Base-by-base conservation (phyloP, 2,888 invertebrate species). In the Rhorus exstirpatorius region DNA sequence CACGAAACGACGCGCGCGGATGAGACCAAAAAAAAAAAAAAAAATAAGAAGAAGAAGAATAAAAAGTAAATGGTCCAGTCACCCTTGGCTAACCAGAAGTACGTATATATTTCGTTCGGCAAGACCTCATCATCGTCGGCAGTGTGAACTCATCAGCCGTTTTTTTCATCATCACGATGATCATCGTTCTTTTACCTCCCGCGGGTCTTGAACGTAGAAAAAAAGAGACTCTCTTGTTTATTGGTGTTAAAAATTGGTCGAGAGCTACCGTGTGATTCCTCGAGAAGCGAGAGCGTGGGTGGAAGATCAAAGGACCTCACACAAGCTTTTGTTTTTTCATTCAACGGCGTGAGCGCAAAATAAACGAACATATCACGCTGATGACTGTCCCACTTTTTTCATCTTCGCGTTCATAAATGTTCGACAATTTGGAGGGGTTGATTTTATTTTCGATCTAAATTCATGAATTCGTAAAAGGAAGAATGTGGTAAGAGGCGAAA, bases 211-310 rank as follows among this genome's bases (percentile, higher is more conserved):
- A 74, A 74, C 74, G 46, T 72, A 41, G 61, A 58, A 49, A 74
- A 81, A 81, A 21, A 24, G 44, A 46, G 49, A 68, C 38, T 78
- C 55, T 58, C 61, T 78, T 81, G 78, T 79, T 79, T 79, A 58
- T 60, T 35, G 74, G 82, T 51, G 82, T 82, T 75, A 82, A 70
- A 82, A 82, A 58, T 75, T 65, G 82, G 78, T 75, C 75, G 60
- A 58, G 55, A n/a, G 78, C 78, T 70, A 70, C 70, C 77, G 77
- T 44, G 35, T 19, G 31, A 21, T 24, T 55, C 44, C 12, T 6
- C 19, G 0, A 8, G n/a, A 35, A 46, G 31, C 17, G n/a, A 24
- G 17, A 12, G 35, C 12, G 12, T 65, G 63, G 65, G 12, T 53
- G 7, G 26, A 58, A 75, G 17, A 14, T n/a, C 31, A 0, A 8